These are phyloP conservation scores for Pristis pectinata DNA, from an alignment of 2,797 vertebrate genomes.

Conservation along the genomic window DNA sequence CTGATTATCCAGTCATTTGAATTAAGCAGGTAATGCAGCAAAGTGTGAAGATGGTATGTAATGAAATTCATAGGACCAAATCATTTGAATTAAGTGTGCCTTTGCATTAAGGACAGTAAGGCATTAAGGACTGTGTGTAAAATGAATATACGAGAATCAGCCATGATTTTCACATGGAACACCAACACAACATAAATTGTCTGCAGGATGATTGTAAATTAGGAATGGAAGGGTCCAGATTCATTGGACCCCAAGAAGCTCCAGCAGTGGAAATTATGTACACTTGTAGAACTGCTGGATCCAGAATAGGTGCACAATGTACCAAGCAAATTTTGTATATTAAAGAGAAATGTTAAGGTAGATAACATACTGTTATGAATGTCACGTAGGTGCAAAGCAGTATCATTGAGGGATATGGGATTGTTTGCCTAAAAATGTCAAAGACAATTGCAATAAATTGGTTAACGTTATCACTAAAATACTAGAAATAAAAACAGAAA, in stretches of 20 bases:
- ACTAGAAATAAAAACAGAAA: no score
- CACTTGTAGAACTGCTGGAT: background rate
- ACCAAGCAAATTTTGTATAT: background rate
- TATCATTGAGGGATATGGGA: background rate
- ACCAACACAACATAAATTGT: background rate
- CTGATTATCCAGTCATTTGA: background rate
- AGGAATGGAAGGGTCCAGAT: no score
- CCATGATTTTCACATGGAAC: background rate
- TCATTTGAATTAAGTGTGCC: background rate
- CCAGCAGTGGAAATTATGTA: background rate
- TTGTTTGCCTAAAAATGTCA: background rate
- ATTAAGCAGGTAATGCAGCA: background rate
- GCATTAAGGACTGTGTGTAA: no score
- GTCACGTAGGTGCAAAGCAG: background rate
- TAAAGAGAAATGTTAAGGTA: background rate
- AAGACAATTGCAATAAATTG: background rate
- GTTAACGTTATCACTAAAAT: background rate
- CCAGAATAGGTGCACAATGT: background rate
- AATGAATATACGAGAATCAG: background rate
- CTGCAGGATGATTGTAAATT: background rate
- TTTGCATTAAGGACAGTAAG: background rate
- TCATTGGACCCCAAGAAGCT: background rate
- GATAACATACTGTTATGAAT: background rate
- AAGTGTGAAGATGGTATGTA: background rate
- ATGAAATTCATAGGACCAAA: background rate